Evolutionary conservation across 1,140 invertebrate species (phyloP).

Genomic region (Brachystomella parvula): DNA sequence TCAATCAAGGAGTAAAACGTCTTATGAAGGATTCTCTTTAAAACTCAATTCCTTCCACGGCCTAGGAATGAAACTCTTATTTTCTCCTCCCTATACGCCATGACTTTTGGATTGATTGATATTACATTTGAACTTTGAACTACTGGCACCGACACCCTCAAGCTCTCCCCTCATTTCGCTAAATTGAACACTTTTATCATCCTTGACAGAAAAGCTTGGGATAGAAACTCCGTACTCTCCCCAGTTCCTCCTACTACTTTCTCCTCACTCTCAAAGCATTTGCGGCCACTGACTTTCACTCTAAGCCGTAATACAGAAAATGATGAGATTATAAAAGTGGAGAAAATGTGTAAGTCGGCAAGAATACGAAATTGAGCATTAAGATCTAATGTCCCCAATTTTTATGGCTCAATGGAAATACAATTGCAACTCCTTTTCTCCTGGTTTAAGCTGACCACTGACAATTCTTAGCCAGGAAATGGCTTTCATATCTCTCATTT

Average conservation of each 20-base stretch:
- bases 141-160: background rate
- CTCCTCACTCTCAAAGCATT: background rate
- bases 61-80: background rate
- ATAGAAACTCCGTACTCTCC: background rate
- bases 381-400: background rate
- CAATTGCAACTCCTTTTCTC: background rate
- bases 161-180: background rate
- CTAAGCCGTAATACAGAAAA: background rate
- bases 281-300: background rate
- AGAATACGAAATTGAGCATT: constrained; percentile 6
- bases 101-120: background rate
- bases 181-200: background rate
- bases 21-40: too few species aligned
- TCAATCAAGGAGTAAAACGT: too few species aligned
- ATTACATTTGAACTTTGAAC: background rate
- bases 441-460: background rate
- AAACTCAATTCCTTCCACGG: too few species aligned
- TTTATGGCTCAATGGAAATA: background rate
- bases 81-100: background rate
- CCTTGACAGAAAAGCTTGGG: too few species aligned
- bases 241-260: background rate
- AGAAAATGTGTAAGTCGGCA: background rate
- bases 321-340: constrained; percentile 3
- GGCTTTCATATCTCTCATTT: background rate
- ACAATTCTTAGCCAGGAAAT: background rate